Conservation (phyloP, 2,888 invertebrate genomes). For the Rhodophaea formosa region DNA sequence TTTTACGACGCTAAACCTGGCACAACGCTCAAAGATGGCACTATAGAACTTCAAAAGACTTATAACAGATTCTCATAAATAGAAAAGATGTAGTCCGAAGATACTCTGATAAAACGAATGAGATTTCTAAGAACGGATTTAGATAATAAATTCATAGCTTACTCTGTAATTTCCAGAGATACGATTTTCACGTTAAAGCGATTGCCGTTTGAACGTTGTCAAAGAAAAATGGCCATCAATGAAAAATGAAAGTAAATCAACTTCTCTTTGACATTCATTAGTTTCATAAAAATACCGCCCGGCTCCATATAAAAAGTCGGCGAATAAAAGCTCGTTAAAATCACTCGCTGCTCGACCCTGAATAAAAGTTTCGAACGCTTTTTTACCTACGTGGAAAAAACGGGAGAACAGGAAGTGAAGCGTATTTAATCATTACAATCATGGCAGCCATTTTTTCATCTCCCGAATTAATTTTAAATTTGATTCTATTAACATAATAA, state of each 20-base stretch:
- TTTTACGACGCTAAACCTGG: too few species aligned
- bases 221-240: conserved; percentile 35
- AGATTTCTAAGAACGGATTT: not conserved
- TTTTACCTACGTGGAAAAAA: conserved; percentile 48
- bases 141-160: conserved; percentile 16
- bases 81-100: not conserved
- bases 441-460: conserved; percentile 56
- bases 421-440: conserved; percentile 65
- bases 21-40: not conserved
- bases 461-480: conserved; percentile 64
- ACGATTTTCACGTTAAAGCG: conserved; percentile 26
- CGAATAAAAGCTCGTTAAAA: conserved; percentile 73
- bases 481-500: conserved; percentile 65
- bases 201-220: conserved; percentile 19
- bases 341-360: conserved; percentile 60
- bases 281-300: conserved; percentile 59
- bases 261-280: conserved; percentile 70
- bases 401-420: conserved; percentile 50
- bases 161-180: conserved; percentile 11
- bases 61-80: not conserved
- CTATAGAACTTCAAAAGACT: not conserved
- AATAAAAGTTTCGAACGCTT: conserved; percentile 62
- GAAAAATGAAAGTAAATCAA: conserved; percentile 49
- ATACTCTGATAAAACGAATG: conserved; percentile 5
- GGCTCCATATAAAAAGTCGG: conserved; percentile 50